These are phyloP conservation scores for Leptopilina clavipes DNA, from an alignment of 1,140 invertebrate species.

Conservation along the genomic window DNA sequence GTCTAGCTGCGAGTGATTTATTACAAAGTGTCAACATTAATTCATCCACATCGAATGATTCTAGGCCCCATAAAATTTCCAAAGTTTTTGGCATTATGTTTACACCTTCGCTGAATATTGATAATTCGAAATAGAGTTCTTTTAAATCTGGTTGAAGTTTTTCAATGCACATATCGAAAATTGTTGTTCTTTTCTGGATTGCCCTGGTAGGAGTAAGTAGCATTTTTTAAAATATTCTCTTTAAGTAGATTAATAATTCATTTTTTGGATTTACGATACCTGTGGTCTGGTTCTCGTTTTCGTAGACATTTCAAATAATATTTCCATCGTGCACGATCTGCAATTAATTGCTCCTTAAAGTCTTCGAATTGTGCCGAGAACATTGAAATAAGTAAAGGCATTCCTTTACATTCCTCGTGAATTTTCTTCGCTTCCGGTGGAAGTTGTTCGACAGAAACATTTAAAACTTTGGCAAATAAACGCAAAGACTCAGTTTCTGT, in stretches of 20 bases:
- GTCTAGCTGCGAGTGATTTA: conserved; percentile 17
- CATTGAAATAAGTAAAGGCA: conserved; percentile 79
- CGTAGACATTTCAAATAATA: conserved; percentile 76
- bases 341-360: conserved; percentile 75
- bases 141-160: conserved; percentile 61
- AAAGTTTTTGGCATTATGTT: conserved; percentile 76
- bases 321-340: conserved; percentile 75
- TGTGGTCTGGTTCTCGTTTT: conserved; percentile 63
- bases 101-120: conserved; percentile 76
- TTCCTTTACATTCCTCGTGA: conserved; percentile 79
- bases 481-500: conserved; percentile 78
- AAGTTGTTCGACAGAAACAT: conserved; percentile 71
- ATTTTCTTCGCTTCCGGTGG: conserved; percentile 77
- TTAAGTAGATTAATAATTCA: not conserved
- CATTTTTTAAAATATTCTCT: not conserved
- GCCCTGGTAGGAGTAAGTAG: not conserved
- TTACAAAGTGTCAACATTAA: conserved; percentile 3
- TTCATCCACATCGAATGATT: conserved; percentile 1
- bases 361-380: conserved; percentile 79
- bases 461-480: conserved; percentile 78
- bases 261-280: conserved; percentile 41
- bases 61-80: conserved; percentile 72
- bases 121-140: conserved; percentile 70
- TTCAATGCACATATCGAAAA: conserved; percentile 73
- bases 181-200: conserved; percentile 62